These are phyloP conservation scores for Zaprionus lachaisei DNA, from an alignment of 1,140 invertebrate species.

Conservation along the genomic window DNA sequence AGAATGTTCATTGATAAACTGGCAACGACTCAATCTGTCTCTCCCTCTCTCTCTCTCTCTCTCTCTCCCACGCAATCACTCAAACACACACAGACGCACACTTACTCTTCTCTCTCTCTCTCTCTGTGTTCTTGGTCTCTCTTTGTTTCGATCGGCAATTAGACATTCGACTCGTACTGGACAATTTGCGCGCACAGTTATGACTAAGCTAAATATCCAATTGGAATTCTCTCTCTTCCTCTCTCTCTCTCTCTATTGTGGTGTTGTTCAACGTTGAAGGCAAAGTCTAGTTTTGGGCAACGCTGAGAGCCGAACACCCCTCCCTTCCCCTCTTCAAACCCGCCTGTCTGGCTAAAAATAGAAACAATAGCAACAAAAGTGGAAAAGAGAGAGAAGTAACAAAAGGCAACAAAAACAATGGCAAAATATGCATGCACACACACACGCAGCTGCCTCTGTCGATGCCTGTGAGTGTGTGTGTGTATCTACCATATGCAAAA, in stretches of 20 bases:
- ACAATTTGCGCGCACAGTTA: conserved; percentile 72
- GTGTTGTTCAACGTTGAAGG: conserved; percentile 17
- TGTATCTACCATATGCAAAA: conserved; percentile 41
- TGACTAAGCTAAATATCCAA: conserved; percentile 70
- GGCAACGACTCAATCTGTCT: conserved; percentile 27
- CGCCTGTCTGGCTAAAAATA: conserved; percentile 58
- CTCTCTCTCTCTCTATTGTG: conserved; percentile 11
- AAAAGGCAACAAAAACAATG: conserved; percentile 53
- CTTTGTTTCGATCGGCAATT: conserved; percentile 37
- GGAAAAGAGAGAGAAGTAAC: conserved; percentile 9
- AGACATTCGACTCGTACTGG: conserved; percentile 46
- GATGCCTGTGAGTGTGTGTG: neutral
- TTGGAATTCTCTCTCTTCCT: conserved; percentile 22
- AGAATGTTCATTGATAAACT: conserved; percentile 74
- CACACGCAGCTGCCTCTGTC: neutral
- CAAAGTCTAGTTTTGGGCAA: conserved; percentile 51
- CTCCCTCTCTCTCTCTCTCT: neutral
- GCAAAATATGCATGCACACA: conserved; percentile 26
- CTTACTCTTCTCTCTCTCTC: neutral
- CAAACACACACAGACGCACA: neutral
- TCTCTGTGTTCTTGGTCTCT: neutral
- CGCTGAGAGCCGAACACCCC: conserved; percentile 10
- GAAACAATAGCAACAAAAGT: conserved; percentile 50
- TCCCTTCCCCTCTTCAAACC: too few relatives aligned
- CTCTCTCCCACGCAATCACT: conserved; percentile 34